Evolutionary conservation across 1,140 invertebrate genomes (phyloP).

Genomic region (Scylla paramamosain): DNA sequence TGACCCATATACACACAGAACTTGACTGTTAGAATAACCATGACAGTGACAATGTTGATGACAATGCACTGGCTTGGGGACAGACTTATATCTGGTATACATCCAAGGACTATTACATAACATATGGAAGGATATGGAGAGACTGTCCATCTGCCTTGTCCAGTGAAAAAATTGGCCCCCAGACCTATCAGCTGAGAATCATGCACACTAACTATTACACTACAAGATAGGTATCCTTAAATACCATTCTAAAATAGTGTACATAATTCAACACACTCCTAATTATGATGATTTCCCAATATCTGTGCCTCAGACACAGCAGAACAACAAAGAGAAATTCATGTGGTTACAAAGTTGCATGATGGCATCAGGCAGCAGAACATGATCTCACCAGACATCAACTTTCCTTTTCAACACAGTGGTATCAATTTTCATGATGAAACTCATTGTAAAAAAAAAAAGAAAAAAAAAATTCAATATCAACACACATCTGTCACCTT

Average conservation of each 20-base stretch:
- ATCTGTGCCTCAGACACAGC: neutral
- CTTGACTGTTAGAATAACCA: no score
- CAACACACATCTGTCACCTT: neutral
- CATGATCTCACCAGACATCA: neutral
- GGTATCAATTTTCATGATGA: neutral
- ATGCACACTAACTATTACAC: neutral
- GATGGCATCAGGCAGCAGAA: neutral
- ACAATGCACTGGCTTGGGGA: no score
- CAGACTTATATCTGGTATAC: no score
- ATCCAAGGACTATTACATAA: no score
- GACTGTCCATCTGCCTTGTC: no score
- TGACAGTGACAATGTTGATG: no score
- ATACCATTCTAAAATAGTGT: neutral
- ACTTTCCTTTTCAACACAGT: neutral
- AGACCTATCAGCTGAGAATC: no score
- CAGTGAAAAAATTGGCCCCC: no score
- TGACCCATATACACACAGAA: no score
- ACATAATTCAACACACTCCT: neutral
- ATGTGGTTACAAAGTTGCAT: neutral
- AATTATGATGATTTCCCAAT: neutral
- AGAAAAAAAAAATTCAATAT: neutral
- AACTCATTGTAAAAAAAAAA: neutral
- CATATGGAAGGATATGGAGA: no score
- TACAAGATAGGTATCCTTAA: neutral
- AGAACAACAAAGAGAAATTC: neutral